Base-by-base conservation (phyloP, 1,140 invertebrate genomes). In the Drosophila kikkawai region DNA sequence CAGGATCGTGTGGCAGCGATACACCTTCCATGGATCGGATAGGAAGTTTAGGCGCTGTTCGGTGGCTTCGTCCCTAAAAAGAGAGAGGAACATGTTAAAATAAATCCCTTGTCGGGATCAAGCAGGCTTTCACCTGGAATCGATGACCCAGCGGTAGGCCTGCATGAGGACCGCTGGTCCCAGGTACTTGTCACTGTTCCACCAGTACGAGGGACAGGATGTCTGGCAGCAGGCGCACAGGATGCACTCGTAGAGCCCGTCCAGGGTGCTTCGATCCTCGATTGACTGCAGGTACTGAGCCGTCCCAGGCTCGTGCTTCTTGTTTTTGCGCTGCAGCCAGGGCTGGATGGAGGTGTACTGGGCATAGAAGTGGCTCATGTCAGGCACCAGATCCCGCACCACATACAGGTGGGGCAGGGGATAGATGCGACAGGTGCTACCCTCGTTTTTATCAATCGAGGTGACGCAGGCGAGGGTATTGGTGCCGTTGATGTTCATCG, bases 371-470 rank as follows among this genome's bases (percentile, higher is more conserved):
- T 98, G 97, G 57, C 94, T 97, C 94, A 99, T 95, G 93, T 99
- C 98, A 12, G 98, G 97, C 4, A 99, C 97, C 45, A 99, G 93
- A 94, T 99, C 99, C 92, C 99, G 99, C 6, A 99, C 95, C 4
- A 99, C 98, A 93, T 99, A 99, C 97, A 99, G 98, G 91, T 99
- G 98, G 1, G 99, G 99, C 55, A 99, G 93, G 1, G 99, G 99
- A 93, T 99, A 99, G 22, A 91, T 88, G n/a, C 71, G 78, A 17
- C 80, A 75, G 8, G 93, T 94, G 1, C 17, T n/a, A 3, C 41
- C 12, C 41, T 59, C 15, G 17, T 59, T 69, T 17, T 29, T 32
- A 29, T 91, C 65, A 13, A 91, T 91, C 3, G 73, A 19, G 9
- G 65, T 36, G 6, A 80, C 75, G 92, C 98, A 99, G 51, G 99